Evolutionary conservation across 2,113 vertebrate species (phyloP).

Genomic region (Hyaena hyaena): DNA sequence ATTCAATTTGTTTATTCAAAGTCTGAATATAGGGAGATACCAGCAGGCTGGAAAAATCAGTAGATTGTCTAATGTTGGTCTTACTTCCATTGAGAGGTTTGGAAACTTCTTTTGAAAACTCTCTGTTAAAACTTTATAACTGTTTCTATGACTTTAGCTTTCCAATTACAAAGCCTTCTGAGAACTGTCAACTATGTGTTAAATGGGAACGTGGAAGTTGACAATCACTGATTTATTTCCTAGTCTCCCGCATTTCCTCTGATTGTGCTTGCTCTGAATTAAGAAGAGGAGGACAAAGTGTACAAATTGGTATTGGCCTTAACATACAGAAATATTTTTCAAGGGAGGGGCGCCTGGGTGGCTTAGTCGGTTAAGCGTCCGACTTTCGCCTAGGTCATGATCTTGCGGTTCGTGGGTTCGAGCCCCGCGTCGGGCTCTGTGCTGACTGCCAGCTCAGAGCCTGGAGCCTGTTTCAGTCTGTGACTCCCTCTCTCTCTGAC

Average conservation of each 20-base stretch:
- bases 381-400: no score
- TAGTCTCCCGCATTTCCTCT: neutral
- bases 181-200: neutral
- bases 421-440: no score
- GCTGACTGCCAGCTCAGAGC: no score
- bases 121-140: neutral
- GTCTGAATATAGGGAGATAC: neutral
- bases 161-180: neutral
- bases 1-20: neutral
- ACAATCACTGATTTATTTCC: neutral
- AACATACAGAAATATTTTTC: neutral
- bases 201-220: neutral
- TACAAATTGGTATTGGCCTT: neutral
- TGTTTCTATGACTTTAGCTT: neutral
- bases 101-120: conserved; percentile 21
- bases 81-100: neutral
- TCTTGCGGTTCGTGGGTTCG: no score
- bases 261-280: neutral
- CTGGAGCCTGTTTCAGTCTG: no score
- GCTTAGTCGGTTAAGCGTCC: no score
- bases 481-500: no score
- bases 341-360: no score
- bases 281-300: neutral
- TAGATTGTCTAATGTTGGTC: neutral
- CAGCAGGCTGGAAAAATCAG: neutral